phyloP scores from a whole-genome alignment of 1,140 invertebrate species.

The Temnothorax longispinosus region DNA sequence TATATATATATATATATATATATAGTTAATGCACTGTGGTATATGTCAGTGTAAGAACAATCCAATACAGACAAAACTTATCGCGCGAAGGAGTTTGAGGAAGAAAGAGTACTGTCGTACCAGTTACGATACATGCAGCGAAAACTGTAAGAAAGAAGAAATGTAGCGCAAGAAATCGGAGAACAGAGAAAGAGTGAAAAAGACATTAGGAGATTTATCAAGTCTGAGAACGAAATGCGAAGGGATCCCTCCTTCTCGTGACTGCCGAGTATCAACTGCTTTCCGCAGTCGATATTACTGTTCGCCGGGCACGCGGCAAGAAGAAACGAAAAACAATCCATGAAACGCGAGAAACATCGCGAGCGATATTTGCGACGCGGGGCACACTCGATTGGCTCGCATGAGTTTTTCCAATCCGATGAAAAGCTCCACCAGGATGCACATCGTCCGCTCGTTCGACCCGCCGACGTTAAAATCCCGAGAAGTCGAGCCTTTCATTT shows the following conservation, averaged over 20 bases:
- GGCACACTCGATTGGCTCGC: conserved; percentile 28
- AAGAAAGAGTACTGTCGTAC: conserved; percentile 32
- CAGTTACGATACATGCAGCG: conserved; percentile 36
- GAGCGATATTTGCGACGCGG: conserved; percentile 60
- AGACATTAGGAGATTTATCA: conserved; percentile 67
- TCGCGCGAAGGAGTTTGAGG: conserved; percentile 14
- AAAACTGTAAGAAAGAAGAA: conserved; percentile 34
- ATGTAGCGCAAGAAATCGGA: conserved; percentile 36
- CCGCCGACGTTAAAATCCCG: conserved; percentile 23
- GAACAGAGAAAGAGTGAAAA: conserved; percentile 26
- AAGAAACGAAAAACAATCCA: conserved; percentile 56
- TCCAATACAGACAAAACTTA: conserved; percentile 27
- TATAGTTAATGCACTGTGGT: too few relatives aligned
- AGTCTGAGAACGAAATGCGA: conserved; percentile 67
- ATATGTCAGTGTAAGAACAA: neutral
- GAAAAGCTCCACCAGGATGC: conserved; percentile 20
- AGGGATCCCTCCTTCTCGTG: conserved; percentile 38
- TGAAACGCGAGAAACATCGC: conserved; percentile 65
- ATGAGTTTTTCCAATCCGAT: conserved; percentile 58
- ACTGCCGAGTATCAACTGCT: conserved; percentile 60
- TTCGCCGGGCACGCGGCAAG: conserved; percentile 59
- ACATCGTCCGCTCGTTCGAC: conserved; percentile 19
- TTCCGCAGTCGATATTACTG: conserved; percentile 71
- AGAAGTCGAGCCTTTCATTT: neutral
- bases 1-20: too few relatives aligned